A percentile compares a stretch with the other conserved stretches of the same genome.
Conservation (phyloP, 1,140 invertebrate genomes). For the Orchestia grillus region DNA sequence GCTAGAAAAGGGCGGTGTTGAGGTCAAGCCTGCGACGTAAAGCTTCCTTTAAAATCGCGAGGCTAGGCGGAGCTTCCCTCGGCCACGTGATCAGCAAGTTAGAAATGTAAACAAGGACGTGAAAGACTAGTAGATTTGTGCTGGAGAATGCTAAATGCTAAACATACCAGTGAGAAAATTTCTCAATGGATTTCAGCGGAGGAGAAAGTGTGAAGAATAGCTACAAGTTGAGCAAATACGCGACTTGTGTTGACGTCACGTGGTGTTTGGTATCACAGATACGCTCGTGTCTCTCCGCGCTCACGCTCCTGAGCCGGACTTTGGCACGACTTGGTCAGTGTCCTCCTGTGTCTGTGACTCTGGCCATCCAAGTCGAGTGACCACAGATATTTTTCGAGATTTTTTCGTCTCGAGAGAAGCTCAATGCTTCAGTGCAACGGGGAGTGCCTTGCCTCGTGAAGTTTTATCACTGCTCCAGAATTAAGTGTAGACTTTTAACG, state of each 20-base stretch:
- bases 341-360: background rate
- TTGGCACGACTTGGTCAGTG: background rate
- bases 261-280: background rate
- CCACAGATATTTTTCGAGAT: background rate
- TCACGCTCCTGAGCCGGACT: background rate
- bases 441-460: background rate
- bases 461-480: background rate
- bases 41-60: slow-evolving; percentile 31
- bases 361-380: background rate
- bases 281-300: background rate
- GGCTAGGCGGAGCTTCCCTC: background rate
- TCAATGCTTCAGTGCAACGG: background rate
- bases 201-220: background rate
- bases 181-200: background rate
- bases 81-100: slow-evolving; percentile 33
- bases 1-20: slow-evolving; percentile 52
- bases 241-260: background rate
- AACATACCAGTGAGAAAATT: background rate
- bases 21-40: slow-evolving; percentile 38
- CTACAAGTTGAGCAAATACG: too few species aligned
- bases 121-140: slow-evolving; percentile 11
- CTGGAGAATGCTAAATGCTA: background rate
- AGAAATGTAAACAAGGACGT: slow-evolving; percentile 28
- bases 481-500: background rate
- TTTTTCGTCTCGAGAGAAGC: background rate